Evolutionary conservation across 2,113 vertebrate genomes (phyloP).

Genomic region (Mungos mungo): DNA sequence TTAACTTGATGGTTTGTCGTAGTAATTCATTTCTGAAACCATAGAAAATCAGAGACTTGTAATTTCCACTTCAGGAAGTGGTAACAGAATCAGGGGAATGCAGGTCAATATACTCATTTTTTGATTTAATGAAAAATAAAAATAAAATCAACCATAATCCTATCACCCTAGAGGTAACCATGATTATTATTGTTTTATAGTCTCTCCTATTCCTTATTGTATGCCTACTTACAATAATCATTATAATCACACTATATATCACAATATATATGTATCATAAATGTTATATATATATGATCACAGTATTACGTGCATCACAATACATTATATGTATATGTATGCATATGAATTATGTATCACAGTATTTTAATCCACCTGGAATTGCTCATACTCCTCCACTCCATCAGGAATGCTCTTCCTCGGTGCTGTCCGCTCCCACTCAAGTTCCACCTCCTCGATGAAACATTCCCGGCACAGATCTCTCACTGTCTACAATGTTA

Average conservation of each 20-base stretch:
- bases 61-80: slow-evolving; percentile 4
- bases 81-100: background rate
- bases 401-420: background rate
- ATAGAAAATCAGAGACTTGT: slow-evolving; percentile 1
- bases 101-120: background rate
- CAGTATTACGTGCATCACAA: too few relatives aligned
- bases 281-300: too few relatives aligned
- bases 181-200: background rate
- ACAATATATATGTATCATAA: background rate
- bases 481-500: slow-evolving; percentile 8
- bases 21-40: slow-evolving; percentile 11
- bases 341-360: background rate
- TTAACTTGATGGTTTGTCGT: slow-evolving; percentile 26
- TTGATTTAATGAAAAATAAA: slow-evolving; percentile 45
- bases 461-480: background rate
- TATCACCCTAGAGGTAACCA: background rate
- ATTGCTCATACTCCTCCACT: background rate
- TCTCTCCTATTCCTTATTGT: background rate
- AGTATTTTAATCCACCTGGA: background rate
- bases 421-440: background rate
- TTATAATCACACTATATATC: background rate
- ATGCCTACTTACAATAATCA: background rate
- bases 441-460: background rate
- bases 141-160: slow-evolving; percentile 13
- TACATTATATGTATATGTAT: too few relatives aligned